Conservation (phyloP, 2,888 invertebrate genomes). For the Cosmopolites sordidus region DNA sequence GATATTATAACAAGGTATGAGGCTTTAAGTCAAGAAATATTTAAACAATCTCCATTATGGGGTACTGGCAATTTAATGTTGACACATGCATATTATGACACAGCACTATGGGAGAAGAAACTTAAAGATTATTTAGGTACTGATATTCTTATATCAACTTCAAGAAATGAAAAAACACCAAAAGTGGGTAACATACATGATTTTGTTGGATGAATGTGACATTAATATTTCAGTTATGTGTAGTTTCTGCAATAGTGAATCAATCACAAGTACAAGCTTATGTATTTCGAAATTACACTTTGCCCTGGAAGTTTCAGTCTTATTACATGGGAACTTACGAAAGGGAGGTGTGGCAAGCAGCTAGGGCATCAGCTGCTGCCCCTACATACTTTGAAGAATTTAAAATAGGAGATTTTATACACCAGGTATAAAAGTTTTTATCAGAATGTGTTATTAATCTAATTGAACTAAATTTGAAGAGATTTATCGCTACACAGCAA, state of each 20-base stretch:
- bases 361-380: constrained; percentile 85
- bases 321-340: constrained; percentile 67
- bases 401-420: constrained; percentile 62
- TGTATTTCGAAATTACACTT: constrained; percentile 81
- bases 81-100: constrained; percentile 86
- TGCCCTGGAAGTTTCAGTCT: constrained; percentile 64
- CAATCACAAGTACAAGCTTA: constrained; percentile 67
- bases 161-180: constrained; percentile 53
- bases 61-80: constrained; percentile 76
- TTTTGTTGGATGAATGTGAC: no score
- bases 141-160: constrained; percentile 56
- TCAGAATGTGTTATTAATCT: no score
- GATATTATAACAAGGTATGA: constrained; percentile 18
- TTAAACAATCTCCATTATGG: constrained; percentile 59
- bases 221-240: constrained; percentile 57
- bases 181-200: constrained; percentile 47
- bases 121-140: constrained; percentile 61
- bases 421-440: constrained; percentile 55
- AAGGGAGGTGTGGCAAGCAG: constrained; percentile 75
- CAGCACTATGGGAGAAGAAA: constrained; percentile 74
- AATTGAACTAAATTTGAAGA: no score
- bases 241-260: constrained; percentile 76
- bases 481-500: no score
- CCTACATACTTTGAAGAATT: constrained; percentile 89
- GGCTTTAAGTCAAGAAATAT: constrained; percentile 45